phyloP scores from a whole-genome alignment of 2,797 vertebrate genomes.

The Cyprinodon diabolis region DNA sequence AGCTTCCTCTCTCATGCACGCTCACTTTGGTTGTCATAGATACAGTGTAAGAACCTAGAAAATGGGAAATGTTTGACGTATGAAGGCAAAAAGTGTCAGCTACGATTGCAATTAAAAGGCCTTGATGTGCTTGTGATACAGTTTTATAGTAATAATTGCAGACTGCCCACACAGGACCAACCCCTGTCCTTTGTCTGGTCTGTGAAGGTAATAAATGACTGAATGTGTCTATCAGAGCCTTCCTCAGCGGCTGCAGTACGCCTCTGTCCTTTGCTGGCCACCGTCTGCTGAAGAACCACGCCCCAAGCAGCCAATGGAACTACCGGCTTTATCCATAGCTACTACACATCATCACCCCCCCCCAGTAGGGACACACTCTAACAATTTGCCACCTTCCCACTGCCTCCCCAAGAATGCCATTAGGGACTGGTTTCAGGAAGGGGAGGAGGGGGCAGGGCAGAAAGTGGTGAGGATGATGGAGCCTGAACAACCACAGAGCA shows the following conservation, averaged over 20 bases:
- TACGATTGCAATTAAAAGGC: slow-evolving; percentile 23
- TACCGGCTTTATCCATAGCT: slow-evolving; percentile 64
- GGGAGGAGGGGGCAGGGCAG: not conserved
- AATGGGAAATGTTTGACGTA: slow-evolving; percentile 17
- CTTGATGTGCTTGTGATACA: slow-evolving; percentile 2
- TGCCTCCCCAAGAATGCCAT: slow-evolving; percentile 63
- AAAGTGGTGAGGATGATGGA: slow-evolving; percentile 22
- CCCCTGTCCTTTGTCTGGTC: slow-evolving; percentile 11
- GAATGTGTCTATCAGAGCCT: slow-evolving; percentile 43
- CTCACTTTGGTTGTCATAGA: slow-evolving; percentile 53
- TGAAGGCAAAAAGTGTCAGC: slow-evolving; percentile 15
- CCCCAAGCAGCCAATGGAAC: slow-evolving; percentile 69
- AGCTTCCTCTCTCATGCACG: slow-evolving; percentile 25
- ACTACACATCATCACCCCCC: slow-evolving; percentile 51
- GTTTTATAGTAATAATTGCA: too few relatives aligned
- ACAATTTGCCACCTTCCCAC: slow-evolving; percentile 65
- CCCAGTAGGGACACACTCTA: slow-evolving; percentile 59
- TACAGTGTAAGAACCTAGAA: slow-evolving; percentile 32
- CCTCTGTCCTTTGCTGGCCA: slow-evolving; percentile 71
- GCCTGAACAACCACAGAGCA: slow-evolving; percentile 53
- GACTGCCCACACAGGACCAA: not conserved
- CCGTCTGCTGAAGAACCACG: slow-evolving; percentile 74
- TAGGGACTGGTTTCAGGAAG: slow-evolving; percentile 63
- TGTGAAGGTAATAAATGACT: slow-evolving; percentile 35
- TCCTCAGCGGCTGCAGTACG: slow-evolving; percentile 30